Evolutionary conservation across 2,797 vertebrate genomes (phyloP).

Genomic region (Lagorchestes hirsutus): DNA sequence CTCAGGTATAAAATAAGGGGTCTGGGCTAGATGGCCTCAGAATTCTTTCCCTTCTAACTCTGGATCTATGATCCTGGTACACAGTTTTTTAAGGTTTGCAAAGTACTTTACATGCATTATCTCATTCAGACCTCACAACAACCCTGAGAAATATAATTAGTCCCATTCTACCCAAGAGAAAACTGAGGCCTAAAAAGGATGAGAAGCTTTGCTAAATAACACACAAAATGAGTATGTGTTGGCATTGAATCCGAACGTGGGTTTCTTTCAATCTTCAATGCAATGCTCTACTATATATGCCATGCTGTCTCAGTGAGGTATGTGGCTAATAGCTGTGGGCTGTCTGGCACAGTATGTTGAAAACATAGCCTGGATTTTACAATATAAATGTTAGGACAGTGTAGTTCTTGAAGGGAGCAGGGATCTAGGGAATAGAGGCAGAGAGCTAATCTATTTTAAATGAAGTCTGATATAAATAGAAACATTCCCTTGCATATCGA

Average conservation of each 20-base stretch:
- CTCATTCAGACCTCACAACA: neutral
- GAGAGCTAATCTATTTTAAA: neutral
- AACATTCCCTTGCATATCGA: neutral
- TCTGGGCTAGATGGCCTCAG: neutral
- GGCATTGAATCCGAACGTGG: neutral
- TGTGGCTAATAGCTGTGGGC: neutral
- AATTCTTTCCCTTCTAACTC: too few relatives aligned
- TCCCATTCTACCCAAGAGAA: neutral
- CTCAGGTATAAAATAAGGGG: neutral
- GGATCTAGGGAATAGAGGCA: neutral
- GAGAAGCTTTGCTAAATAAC: neutral
- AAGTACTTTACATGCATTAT: neutral
- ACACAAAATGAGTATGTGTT: neutral
- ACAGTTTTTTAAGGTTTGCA: too few relatives aligned
- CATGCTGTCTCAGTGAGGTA: neutral
- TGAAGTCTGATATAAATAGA: neutral
- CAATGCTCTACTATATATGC: neutral
- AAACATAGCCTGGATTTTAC: conserved; percentile 15
- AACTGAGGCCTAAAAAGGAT: neutral
- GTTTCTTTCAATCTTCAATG: neutral
- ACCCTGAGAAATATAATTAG: neutral
- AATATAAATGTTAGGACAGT: neutral
- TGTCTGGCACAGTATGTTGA: too few relatives aligned
- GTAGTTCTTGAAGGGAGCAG: neutral
- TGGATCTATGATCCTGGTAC: too few relatives aligned